These are phyloP conservation scores for Melipona beecheii DNA, from an alignment of 2,888 invertebrate species.

Conservation along the genomic window DNA sequence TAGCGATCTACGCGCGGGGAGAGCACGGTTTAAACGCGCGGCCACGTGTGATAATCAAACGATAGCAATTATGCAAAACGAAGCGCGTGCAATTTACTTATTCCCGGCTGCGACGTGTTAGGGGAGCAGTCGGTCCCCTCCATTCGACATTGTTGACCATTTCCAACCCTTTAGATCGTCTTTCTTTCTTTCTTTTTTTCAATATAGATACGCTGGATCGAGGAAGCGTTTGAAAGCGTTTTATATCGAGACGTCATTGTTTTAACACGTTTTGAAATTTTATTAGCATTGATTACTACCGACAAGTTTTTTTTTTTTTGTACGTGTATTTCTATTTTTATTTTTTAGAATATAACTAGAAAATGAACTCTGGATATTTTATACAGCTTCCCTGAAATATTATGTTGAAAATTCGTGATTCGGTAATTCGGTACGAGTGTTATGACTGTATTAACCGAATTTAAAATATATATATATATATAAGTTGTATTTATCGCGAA, in stretches of 20 bases:
- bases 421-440: too few relatives aligned
- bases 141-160: neutral
- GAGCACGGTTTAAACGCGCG: slow-evolving; percentile 25
- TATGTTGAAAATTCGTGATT: too few relatives aligned
- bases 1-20: slow-evolving; percentile 39
- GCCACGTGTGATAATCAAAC: slow-evolving; percentile 55
- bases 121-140: neutral
- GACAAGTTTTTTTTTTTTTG: too few relatives aligned
- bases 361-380: too few relatives aligned
- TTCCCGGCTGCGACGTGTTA: slow-evolving; percentile 8
- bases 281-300: neutral
- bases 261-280: neutral
- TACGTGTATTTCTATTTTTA: too few relatives aligned
- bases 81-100: slow-evolving; percentile 47
- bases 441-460: too few relatives aligned
- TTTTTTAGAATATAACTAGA: too few relatives aligned
- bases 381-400: too few relatives aligned
- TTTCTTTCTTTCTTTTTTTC: too few relatives aligned
- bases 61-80: slow-evolving; percentile 58
- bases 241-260: neutral
- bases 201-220: neutral
- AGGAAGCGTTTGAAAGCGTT: neutral
- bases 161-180: neutral
- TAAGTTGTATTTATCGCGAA: too few relatives aligned
- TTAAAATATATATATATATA: too few relatives aligned